These are phyloP conservation scores for Trichomalopsis sarcophagae DNA, from an alignment of 1,140 invertebrate species.

Conservation along the genomic window DNA sequence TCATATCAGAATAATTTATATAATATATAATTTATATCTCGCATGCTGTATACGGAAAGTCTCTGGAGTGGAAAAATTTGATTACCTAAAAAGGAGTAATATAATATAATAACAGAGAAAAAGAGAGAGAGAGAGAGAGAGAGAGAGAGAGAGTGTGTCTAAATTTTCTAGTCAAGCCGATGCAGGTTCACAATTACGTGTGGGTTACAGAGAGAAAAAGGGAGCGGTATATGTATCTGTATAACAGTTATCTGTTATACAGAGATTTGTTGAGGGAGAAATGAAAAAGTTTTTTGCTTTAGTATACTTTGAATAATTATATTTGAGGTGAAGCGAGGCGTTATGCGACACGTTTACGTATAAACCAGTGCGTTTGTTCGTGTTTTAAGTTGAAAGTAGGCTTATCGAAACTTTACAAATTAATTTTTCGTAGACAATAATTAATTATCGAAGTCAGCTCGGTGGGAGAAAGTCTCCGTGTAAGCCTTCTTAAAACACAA, in stretches of 20 bases:
- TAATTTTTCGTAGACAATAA: background rate
- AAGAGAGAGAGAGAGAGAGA: too few relatives aligned
- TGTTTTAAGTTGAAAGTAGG: background rate
- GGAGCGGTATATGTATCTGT: too few relatives aligned
- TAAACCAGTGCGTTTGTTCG: background rate
- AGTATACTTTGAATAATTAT: background rate
- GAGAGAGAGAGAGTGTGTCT: conserved; percentile 1
- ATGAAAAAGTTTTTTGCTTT: background rate
- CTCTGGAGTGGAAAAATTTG: background rate
- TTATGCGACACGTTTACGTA: background rate
- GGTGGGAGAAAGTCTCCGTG: background rate
- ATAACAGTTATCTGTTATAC: background rate
- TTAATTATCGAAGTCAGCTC: background rate
- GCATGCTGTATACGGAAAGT: conserved; percentile 27
- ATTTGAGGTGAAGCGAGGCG: background rate
- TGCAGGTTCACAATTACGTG: conserved; percentile 22
- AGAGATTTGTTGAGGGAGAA: background rate
- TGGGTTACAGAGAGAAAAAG: background rate
- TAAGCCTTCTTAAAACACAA: background rate
- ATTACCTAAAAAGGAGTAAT: background rate
- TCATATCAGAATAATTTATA: conserved; percentile 1
- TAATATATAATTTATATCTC: background rate
- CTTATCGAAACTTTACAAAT: conserved; percentile 12
- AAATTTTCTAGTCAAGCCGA: conserved; percentile 31
- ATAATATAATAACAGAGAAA: background rate